Percentiles rank a stretch among this genome's conserved stretches.
phyloP scores from a whole-genome alignment of 2,888 invertebrate genomes.

The Drosophila monieri region DNA sequence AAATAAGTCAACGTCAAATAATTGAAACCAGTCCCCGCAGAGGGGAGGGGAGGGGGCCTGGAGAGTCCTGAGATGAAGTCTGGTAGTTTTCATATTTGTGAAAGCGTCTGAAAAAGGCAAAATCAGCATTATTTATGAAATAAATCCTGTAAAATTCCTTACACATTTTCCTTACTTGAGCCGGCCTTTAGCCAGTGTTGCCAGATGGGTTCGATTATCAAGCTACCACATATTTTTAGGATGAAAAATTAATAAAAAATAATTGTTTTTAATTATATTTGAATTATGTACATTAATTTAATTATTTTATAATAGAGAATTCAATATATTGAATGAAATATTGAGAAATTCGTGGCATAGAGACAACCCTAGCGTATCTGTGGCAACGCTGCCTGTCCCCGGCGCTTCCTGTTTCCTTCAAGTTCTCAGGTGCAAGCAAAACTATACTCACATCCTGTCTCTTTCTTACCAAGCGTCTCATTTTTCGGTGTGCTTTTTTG shows the following conservation, averaged over 20 bases:
- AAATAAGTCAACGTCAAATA: too few species aligned
- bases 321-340: background rate
- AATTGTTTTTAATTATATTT: too few species aligned
- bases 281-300: too few species aligned
- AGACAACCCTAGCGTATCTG: background rate
- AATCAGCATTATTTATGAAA: background rate
- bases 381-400: background rate
- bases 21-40: too few species aligned
- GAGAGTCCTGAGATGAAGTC: background rate
- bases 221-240: background rate
- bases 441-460: background rate
- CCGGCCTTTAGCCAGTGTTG: background rate
- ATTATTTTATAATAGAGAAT: background rate
- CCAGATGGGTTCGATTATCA: background rate
- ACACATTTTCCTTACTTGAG: background rate
- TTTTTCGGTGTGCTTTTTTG: background rate
- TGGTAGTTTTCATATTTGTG: background rate
- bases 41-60: background rate
- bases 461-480: background rate
- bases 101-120: background rate
- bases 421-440: slow-evolving; percentile 2
- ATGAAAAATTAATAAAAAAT: too few species aligned
- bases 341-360: background rate
- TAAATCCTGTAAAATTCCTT: background rate
- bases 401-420: slow-evolving; percentile 1